These are phyloP conservation scores for Miichthys miiuy DNA, from an alignment of 2,797 vertebrate species.

Conservation along the genomic window DNA sequence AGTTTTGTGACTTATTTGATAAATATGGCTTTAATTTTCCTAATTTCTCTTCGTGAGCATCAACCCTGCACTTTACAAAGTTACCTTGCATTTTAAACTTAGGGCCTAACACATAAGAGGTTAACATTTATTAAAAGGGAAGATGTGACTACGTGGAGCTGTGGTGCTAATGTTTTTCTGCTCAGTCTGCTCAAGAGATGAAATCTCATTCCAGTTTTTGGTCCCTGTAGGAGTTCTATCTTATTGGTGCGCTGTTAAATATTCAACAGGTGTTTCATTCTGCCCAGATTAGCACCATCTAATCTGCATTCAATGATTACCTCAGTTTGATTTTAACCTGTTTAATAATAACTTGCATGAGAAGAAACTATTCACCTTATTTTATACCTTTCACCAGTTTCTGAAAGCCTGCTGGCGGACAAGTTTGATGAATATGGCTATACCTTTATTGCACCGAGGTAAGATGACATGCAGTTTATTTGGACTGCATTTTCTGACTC, in stretches of 20 bases:
- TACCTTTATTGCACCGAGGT: constrained; percentile 95
- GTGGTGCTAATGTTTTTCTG: constrained; percentile 6
- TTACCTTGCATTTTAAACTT: neutral
- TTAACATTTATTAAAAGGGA: neutral
- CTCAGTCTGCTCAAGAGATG: neutral
- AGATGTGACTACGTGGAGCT: neutral
- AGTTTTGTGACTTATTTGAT: constrained; percentile 3
- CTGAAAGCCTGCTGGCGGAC: constrained; percentile 90
- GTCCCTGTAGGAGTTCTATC: constrained; percentile 13
- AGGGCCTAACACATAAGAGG: neutral
- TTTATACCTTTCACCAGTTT: constrained; percentile 84
- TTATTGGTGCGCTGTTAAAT: constrained; percentile 27
- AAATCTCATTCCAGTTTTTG: constrained; percentile 22
- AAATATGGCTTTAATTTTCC: neutral
- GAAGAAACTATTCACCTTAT: constrained; percentile 32
- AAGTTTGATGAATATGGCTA: constrained; percentile 93
- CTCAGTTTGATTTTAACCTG: constrained; percentile 5
- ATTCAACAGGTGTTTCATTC: constrained; percentile 43
- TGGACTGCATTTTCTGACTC: neutral
- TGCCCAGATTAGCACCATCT: constrained; percentile 5
- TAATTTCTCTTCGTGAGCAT: neutral
- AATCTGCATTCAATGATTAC: constrained; percentile 29
- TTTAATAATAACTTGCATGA: constrained; percentile 3
- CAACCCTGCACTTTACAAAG: neutral
- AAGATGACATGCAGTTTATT: constrained; percentile 48